Percentiles rank a stretch among this genome's conserved stretches.
phyloP scores from a whole-genome alignment of 2,113 vertebrate genomes.

The Macquaria ambigua region DNA sequence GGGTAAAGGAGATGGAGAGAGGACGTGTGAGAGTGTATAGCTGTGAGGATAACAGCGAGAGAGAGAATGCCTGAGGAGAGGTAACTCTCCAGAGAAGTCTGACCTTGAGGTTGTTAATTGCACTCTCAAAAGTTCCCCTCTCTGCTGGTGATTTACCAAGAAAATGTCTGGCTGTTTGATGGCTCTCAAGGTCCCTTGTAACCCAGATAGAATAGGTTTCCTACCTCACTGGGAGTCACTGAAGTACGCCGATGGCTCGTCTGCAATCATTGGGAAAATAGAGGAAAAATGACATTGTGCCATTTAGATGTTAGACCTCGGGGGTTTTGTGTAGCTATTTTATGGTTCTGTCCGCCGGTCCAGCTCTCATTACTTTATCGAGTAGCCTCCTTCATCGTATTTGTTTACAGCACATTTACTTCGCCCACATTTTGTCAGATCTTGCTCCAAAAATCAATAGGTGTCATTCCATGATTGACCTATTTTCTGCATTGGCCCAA shows the following conservation, averaged over 20 bases:
- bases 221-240: slow-evolving; percentile 49
- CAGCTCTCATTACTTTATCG: slow-evolving; percentile 58
- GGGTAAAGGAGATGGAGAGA: slow-evolving; percentile 39
- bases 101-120: slow-evolving; percentile 79
- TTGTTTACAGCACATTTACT: slow-evolving; percentile 70
- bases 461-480: slow-evolving; percentile 61
- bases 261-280: slow-evolving; percentile 56
- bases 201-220: slow-evolving; percentile 66
- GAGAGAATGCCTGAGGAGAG: slow-evolving; percentile 50
- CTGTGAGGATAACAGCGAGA: slow-evolving; percentile 32
- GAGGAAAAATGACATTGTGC: slow-evolving; percentile 64
- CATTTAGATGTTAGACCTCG: slow-evolving; percentile 52
- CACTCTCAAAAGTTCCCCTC: slow-evolving; percentile 71
- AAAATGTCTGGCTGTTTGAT: slow-evolving; percentile 68
- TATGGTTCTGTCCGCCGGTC: slow-evolving; percentile 59
- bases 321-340: slow-evolving; percentile 60
- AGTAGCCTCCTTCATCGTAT: slow-evolving; percentile 55
- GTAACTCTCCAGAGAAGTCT: slow-evolving; percentile 63
- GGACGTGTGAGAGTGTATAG: slow-evolving; percentile 25
- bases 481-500: slow-evolving; percentile 40
- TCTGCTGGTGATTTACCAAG: slow-evolving; percentile 70
- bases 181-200: slow-evolving; percentile 68
- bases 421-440: slow-evolving; percentile 41
- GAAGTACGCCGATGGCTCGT: slow-evolving; percentile 33
- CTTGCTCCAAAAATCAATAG: slow-evolving; percentile 66